These are phyloP conservation scores for Xiphorhynchus elegans DNA, from an alignment of 2,113 vertebrate species.

Conservation along the genomic window DNA sequence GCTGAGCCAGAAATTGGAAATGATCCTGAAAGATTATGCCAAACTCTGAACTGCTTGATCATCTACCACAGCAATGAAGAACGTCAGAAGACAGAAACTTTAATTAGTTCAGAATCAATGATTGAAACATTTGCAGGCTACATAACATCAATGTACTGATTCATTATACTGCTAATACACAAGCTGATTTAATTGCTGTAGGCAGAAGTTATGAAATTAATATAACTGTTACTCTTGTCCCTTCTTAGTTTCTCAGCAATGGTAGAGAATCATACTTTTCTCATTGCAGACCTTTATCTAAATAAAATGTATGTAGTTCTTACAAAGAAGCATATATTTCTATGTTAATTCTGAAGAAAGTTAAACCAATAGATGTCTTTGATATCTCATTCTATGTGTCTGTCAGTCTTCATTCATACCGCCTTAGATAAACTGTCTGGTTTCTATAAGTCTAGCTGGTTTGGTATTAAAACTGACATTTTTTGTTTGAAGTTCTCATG, in stretches of 20 bases:
- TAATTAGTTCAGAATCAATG: neutral
- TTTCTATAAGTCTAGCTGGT: neutral
- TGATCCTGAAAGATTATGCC: constrained; percentile 90
- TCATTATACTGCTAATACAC: constrained; percentile 64
- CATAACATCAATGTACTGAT: neutral
- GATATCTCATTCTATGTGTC: neutral
- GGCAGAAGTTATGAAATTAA: neutral
- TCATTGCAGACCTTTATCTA: constrained; percentile 6
- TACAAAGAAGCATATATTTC: constrained; percentile 53
- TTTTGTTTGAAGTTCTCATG: neutral
- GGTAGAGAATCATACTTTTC: neutral
- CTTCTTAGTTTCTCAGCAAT: neutral
- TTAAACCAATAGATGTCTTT: constrained; percentile 56
- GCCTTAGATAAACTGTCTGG: neutral
- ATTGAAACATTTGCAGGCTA: neutral
- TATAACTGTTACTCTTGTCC: neutral
- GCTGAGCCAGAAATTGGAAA: constrained; percentile 93
- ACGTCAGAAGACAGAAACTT: neutral
- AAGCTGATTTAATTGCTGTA: constrained; percentile 40
- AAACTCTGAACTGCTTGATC: constrained; percentile 82
- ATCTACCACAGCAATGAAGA: neutral
- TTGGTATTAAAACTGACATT: neutral
- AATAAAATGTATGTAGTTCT: constrained; percentile 40
- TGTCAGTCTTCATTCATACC: neutral
- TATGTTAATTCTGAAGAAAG: constrained; percentile 54